Conservation (phyloP, 2,797 vertebrate species). For the Labroides dimidiatus region DNA sequence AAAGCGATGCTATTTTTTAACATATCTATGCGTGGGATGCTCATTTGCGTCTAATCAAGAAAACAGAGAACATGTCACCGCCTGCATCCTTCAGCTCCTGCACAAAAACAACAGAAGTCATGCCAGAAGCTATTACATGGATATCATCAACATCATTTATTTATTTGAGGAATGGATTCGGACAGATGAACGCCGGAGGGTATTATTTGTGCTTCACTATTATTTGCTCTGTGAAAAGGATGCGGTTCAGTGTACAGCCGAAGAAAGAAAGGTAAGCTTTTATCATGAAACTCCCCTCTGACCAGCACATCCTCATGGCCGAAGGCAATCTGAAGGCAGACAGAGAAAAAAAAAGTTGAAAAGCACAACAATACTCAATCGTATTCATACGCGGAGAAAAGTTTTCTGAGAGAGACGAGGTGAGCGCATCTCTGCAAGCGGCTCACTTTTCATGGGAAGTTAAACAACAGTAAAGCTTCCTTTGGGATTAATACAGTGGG, state of each 20-base stretch:
- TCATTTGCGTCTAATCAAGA: slow-evolving; percentile 39
- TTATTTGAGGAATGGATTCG: slow-evolving; percentile 10
- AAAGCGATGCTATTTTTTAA: slow-evolving; percentile 76
- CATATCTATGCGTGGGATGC: slow-evolving; percentile 50
- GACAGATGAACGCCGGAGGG: slow-evolving; percentile 40
- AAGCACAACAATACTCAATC: slow-evolving; percentile 1
- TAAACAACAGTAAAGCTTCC: not conserved
- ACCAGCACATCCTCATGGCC: slow-evolving; percentile 37
- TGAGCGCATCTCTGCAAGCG: not conserved
- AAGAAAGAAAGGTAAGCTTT: slow-evolving; percentile 37
- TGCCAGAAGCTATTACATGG: slow-evolving; percentile 34
- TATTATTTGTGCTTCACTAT: slow-evolving; percentile 36
- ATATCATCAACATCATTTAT: slow-evolving; percentile 6
- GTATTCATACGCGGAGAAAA: slow-evolving; percentile 4
- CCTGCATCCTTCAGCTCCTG: slow-evolving; percentile 41
- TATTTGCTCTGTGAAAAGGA: slow-evolving; percentile 45
- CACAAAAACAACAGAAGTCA: slow-evolving; percentile 22
- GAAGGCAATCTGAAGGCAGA: slow-evolving; percentile 23
- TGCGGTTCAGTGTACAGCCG: slow-evolving; percentile 16
- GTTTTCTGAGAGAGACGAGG: not conserved
- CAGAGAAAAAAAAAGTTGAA: not conserved
- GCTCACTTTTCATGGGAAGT: not conserved
- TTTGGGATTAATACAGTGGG: too few species aligned
- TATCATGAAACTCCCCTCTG: slow-evolving; percentile 43
- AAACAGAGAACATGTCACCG: slow-evolving; percentile 27